Evolutionary conservation across 2,113 vertebrate genomes (phyloP), one percentile per base, ranked within the genome.

Genomic region (Gadus chalcogrammus): DNA sequence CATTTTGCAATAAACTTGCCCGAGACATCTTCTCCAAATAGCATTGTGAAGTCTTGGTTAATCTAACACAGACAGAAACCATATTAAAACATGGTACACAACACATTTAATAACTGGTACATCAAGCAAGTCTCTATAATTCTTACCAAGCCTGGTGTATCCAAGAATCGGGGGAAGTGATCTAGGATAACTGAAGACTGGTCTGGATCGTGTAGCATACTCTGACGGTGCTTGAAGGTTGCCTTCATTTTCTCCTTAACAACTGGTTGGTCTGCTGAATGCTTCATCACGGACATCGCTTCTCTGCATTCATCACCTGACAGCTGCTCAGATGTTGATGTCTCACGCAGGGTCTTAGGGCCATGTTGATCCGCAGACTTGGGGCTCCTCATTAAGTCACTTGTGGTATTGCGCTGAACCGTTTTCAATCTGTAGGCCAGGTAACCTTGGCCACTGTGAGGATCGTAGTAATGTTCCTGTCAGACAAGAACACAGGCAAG

Each of bases 221-320:
- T 71, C 69, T 72, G 72, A 28, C 68, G 22, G 65, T 75, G 64
- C 62, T 69, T 65, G 59, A 81, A 81, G 8, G 69, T 78, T 38
- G 65, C 63, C 56, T 60, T 75, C 79, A 72, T 81, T 69, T 68
- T 81, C 48, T 72, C 64, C 72, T 67, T 78, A 55, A 81, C 61
- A 63, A 71, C 4, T 38, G 68, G 12, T 53, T 11, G 9, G 56
- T 77, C 79, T 1, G 24, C 42, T 62, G 74, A 71, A 38, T 38
- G 65, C 13, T 71, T 77, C 38, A 18, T 68, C 35, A 38, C 35
- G 35, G 20, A 20, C 20, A 20, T 20, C 20, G 20, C 35, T 38
- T 38, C 35, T 38, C 35, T 38, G 35, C 35, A 38, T 38, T 38
- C 35, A 38, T 38, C 68, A 55, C 64, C 74, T 17, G 74, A 73